These are phyloP conservation scores for Stegostoma tigrinum DNA, from an alignment of 2,113 vertebrate species.

Conservation along the genomic window DNA sequence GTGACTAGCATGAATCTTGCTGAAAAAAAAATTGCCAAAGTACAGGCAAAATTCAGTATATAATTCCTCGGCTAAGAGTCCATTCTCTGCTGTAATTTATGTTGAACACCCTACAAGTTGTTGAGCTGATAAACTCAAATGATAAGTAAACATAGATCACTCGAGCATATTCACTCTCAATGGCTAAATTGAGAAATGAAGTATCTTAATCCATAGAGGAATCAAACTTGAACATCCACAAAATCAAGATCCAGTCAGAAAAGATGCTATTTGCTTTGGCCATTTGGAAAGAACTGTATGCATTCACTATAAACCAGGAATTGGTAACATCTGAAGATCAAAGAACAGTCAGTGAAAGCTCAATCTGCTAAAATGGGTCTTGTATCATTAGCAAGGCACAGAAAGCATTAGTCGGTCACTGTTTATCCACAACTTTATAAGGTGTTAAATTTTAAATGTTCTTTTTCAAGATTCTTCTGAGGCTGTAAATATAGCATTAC, in stretches of 20 bases:
- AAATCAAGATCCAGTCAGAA: neutral
- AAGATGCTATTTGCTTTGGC: neutral
- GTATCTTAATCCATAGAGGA: no score
- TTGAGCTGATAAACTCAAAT: no score
- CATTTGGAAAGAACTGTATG: neutral
- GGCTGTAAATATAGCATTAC: neutral
- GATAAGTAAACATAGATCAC: no score
- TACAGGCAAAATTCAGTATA: no score
- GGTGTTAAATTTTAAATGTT: neutral
- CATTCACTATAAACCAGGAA: neutral
- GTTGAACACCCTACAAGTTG: no score
- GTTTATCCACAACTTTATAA: neutral
- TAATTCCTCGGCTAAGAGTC: neutral
- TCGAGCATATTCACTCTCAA: no score
- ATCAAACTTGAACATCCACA: no score
- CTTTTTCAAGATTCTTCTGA: neutral
- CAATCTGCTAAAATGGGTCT: neutral
- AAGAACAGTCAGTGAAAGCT: neutral
- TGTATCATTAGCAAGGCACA: neutral
- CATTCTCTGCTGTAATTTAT: no score
- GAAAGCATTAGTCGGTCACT: neutral
- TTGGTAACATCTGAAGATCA: neutral
- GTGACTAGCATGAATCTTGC: no score
- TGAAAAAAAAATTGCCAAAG: no score
- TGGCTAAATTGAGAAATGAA: no score